These are phyloP conservation scores for Varecia variegata DNA, from an alignment of 2,797 vertebrate species.

Conservation along the genomic window DNA sequence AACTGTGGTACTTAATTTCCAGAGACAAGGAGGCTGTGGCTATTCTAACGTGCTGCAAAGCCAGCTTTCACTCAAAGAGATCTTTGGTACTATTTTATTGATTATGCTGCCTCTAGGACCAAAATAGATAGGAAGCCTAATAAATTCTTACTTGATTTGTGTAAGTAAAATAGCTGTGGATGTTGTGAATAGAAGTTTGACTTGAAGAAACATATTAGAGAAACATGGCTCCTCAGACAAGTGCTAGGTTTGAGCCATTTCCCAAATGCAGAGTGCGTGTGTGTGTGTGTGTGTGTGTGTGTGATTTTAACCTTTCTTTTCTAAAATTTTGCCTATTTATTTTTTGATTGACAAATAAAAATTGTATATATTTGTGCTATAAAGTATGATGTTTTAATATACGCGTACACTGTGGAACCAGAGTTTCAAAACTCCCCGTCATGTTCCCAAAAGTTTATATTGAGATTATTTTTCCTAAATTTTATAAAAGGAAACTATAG, in stretches of 20 bases:
- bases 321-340: neutral
- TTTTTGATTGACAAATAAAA: too few species aligned
- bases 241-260: neutral
- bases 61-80: neutral
- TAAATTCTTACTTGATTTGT: neutral
- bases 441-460: neutral
- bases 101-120: neutral
- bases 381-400: neutral
- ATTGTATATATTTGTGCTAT: neutral
- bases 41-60: neutral
- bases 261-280: neutral
- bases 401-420: neutral
- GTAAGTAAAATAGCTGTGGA: neutral
- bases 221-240: neutral
- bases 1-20: neutral
- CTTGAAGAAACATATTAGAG: neutral
- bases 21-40: neutral
- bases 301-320: neutral
- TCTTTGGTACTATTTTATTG: neutral
- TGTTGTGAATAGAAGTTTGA: neutral
- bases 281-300: neutral
- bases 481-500: neutral
- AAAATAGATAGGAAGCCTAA: neutral
- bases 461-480: neutral
- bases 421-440: too few species aligned